Conservation (phyloP, 2,797 vertebrate genomes). For the Meriones psammophilus region DNA sequence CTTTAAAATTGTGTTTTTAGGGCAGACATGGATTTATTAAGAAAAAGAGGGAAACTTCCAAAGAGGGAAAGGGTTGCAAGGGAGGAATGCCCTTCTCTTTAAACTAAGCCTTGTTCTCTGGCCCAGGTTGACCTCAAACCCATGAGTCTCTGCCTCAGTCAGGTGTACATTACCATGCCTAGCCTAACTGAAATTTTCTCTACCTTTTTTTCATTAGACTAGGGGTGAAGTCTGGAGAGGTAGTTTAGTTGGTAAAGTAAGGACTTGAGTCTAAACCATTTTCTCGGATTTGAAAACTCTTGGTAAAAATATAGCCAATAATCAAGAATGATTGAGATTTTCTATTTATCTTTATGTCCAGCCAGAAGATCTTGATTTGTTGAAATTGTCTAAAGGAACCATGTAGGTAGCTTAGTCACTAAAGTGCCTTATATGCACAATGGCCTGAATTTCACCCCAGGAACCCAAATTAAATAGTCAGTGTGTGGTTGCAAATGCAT, state of each 20-base stretch:
- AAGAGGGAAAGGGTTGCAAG: neutral
- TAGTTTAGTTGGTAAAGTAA: neutral
- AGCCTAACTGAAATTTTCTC: neutral
- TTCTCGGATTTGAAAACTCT: neutral
- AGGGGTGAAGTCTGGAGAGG: neutral
- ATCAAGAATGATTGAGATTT: neutral
- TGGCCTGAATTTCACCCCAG: neutral
- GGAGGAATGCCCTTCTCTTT: neutral
- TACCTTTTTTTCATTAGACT: neutral
- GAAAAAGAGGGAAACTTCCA: neutral
- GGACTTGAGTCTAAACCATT: neutral
- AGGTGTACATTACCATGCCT: neutral
- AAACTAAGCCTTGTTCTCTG: neutral
- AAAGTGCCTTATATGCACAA: neutral
- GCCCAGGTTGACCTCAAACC: neutral
- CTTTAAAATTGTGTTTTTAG: neutral
- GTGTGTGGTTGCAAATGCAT: neutral
- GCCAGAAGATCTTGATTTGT: neutral
- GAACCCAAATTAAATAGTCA: neutral
- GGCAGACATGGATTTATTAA: slow-evolving; percentile 3
- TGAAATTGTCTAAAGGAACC: neutral
- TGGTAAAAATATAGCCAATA: neutral
- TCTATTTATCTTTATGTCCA: neutral
- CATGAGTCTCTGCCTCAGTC: neutral
- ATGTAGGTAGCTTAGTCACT: neutral